Base-by-base conservation (phyloP, 1,140 invertebrate species). In the Diorhabda elongata region DNA sequence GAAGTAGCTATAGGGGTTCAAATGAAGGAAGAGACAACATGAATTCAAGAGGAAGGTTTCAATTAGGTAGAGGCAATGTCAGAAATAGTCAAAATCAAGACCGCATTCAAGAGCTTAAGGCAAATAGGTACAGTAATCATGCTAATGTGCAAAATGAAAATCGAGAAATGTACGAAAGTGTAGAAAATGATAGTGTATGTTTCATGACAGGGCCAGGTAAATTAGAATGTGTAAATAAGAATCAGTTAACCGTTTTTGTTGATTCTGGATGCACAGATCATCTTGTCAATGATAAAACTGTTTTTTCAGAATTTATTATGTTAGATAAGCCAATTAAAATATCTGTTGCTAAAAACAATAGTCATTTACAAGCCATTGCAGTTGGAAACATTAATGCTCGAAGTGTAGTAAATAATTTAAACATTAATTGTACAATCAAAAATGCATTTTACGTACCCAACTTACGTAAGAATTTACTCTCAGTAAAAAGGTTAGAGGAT, bases 401-500 rank as follows among this genome's bases (percentile, higher is more conserved):
- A 11, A 61, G 8, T 61, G 8, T 11, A 11, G 59, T 61, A 61
- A 42, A 61, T 42, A 61, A 42, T 42, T 42, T 42, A 61, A 43
- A 43, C 5, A 42, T 61, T 61, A 43, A 7, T 7, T 26, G 26
- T 42, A 43, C 26, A 42, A 61, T 61, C n/a, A 61, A 41, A 43
- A 61, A 61, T 61, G 60, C 43, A 42, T n/a, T n/a, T n/a, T n/a
- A n/a, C n/a, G n/a, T n/a, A 26, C 26, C 26, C 26, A 26, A 26
- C 26, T 26, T 26, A 26, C 26, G 60, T n/a, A 61, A 61, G 43
- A 61, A 61, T 43, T 43, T 61, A 43, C 41, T 61, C 5, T 61
- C 60, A 8, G 60, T 61, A 61, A 42, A 61, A 43, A 61, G 42
- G 42, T 61, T 61, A 61, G 60, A 61, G 41, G 26, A 42, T 41